Percentiles rank a stretch among this genome's conserved stretches.
Conservation (phyloP, 2,888 invertebrate species). For the Drosophila formosana region DNA sequence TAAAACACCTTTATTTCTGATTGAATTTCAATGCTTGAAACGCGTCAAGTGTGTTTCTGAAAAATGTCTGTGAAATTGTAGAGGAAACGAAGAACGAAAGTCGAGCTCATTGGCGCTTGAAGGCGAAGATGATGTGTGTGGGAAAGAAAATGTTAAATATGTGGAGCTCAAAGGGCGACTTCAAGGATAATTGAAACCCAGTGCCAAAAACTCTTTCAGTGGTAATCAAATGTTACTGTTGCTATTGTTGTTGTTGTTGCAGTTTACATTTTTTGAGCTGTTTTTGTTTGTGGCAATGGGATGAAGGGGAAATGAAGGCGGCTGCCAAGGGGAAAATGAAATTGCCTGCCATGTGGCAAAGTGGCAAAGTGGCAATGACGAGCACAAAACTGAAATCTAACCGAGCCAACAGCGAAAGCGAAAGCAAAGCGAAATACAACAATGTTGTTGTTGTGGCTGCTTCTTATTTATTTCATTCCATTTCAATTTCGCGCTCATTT, state of each 20-base stretch:
- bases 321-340: constrained; percentile 16
- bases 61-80: neutral
- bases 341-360: constrained; percentile 65
- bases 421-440: constrained; percentile 27
- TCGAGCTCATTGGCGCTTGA: neutral
- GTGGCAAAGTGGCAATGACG: constrained; percentile 63
- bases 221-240: constrained; percentile 10
- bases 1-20: neutral
- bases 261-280: constrained; percentile 10
- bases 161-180: neutral
- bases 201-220: constrained; percentile 10
- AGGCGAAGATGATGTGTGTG: neutral
- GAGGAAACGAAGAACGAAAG: neutral
- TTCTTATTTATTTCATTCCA: constrained; percentile 73
- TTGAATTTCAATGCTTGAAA: neutral
- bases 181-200: constrained; percentile 7
- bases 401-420: constrained; percentile 13
- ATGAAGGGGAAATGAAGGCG: constrained; percentile 4
- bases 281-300: constrained; percentile 14
- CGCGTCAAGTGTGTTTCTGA: neutral
- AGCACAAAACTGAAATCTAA: constrained; percentile 52
- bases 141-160: constrained; percentile 2
- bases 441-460: constrained; percentile 35
- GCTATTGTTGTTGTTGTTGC: neutral
- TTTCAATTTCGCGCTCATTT: constrained; percentile 80